Base-by-base conservation (phyloP, 2,888 invertebrate species). In the Chymomyza amoena region DNA sequence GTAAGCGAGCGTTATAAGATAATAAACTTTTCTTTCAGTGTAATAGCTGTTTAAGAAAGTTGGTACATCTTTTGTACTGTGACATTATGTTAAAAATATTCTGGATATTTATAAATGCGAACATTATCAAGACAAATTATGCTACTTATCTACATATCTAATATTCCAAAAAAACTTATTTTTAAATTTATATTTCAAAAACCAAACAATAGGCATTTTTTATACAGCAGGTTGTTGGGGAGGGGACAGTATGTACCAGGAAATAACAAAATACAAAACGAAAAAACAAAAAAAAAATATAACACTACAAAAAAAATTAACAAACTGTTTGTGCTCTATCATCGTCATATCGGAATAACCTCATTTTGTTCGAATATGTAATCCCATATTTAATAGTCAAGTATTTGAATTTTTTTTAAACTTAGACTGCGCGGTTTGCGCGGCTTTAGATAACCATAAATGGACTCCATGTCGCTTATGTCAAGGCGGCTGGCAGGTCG, bases 401-500 rank as follows among this genome's bases (percentile, higher is more conserved):
- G 89, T 83, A 91, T 91, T 84, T 90, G 90, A 69, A 91, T 89
- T 84, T 90, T 89, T 84, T 91, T 91, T 72, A 91, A 80, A 73
- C 91, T 91, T 63, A 92, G 89, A 80, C 90, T 91, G 74, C 91
- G 90, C 72, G 90, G 89, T 75, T 91, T 91, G 77, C 91, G 91
- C 20, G 91, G 91, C 79, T 92, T 92, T 62, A 91, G 83, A 82
- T 91, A 92, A 69, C 91, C 91, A 83, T 91, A 91, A 87, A 91
- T 91, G 73, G 91, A 91, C 79, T 91, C 91, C 91, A 92, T 89
- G 83, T 92, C 91, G 84, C 89, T 90, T 76, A 86, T 81, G 80
- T 91, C 91, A 79, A 89, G 79, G 76, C 91, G 90, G 78, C 84
- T 90, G 73, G 84, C 80, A 72, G 89, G 79, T 71, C 90, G 90